A percentile compares a stretch with the other conserved stretches of the same genome.
Conservation (phyloP, 2,888 invertebrate genomes). For the Drosophila sordidula region DNA sequence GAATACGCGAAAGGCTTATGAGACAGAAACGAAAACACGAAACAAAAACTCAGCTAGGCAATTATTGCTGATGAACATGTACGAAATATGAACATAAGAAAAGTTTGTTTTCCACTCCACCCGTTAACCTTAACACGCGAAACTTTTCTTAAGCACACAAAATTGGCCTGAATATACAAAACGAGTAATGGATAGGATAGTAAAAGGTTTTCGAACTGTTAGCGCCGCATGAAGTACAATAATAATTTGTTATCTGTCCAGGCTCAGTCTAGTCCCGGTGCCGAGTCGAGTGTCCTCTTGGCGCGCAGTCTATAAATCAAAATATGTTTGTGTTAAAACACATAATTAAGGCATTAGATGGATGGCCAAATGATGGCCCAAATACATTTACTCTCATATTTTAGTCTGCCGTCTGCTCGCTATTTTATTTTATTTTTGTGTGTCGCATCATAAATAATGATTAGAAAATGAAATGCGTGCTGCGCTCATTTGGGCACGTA, state of each 20-base stretch:
- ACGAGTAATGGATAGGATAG: slow-evolving; percentile 14
- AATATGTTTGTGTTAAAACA: slow-evolving; percentile 29
- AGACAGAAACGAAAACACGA: slow-evolving; percentile 5
- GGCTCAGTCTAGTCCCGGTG: slow-evolving; percentile 3
- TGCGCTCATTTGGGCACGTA: slow-evolving; percentile 32
- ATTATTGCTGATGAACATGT: slow-evolving; percentile 74
- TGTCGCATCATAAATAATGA: slow-evolving; percentile 59
- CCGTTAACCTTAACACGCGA: slow-evolving; percentile 34
- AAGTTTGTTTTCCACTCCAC: slow-evolving; percentile 12
- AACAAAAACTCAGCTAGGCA: slow-evolving; percentile 52
- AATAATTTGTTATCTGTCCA: slow-evolving; percentile 53
- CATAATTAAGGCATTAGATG: slow-evolving; percentile 64
- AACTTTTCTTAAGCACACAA: slow-evolving; percentile 17
- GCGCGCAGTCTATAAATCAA: slow-evolving; percentile 52
- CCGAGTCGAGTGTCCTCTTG: slow-evolving; percentile 5
- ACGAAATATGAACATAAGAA: slow-evolving; percentile 40
- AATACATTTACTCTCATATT: slow-evolving; percentile 20
- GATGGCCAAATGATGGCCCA: slow-evolving; percentile 17
- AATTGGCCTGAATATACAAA: slow-evolving; percentile 13
- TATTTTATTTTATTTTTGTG: background rate
- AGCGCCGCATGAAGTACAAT: slow-evolving; percentile 43
- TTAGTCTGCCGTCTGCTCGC: background rate
- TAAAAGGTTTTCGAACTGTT: slow-evolving; percentile 24
- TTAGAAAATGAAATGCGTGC: slow-evolving; percentile 62
- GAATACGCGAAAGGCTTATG: slow-evolving; percentile 56